A percentile compares a stretch with the other conserved stretches of the same genome.
Evolutionary conservation across 2,797 vertebrate genomes (phyloP).

Genomic region (Phrynocephalus guinanensis): DNA sequence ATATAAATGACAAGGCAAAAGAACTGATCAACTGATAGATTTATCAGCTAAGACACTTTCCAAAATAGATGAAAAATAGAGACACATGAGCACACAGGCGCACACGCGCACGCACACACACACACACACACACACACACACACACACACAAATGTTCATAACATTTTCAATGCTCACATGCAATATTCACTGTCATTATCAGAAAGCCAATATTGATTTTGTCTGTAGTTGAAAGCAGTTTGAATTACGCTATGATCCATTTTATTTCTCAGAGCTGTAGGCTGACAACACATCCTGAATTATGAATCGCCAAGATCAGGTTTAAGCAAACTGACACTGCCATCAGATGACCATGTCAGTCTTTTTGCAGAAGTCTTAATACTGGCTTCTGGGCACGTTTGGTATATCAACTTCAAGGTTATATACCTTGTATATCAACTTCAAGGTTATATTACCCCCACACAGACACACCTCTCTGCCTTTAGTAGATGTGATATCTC

Average conservation of each 20-base stretch:
- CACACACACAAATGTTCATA: slow-evolving; percentile 17
- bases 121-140: no score
- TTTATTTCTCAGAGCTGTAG: neutral
- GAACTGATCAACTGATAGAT: neutral
- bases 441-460: neutral
- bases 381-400: neutral
- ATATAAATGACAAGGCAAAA: slow-evolving; percentile 56
- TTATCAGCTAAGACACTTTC: slow-evolving; percentile 50
- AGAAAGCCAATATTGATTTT: slow-evolving; percentile 42
- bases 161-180: slow-evolving; percentile 37
- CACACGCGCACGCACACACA: no score
- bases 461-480: no score
- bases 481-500: neutral
- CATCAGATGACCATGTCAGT: neutral
- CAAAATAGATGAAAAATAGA: slow-evolving; percentile 26
- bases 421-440: neutral
- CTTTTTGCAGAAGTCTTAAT: neutral
- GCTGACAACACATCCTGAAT: slow-evolving; percentile 3
- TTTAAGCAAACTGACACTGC: slow-evolving; percentile 13
- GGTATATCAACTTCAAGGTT: neutral
- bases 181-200: slow-evolving; percentile 15
- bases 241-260: slow-evolving; percentile 31
- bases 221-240: neutral
- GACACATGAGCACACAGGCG: no score
- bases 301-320: slow-evolving; percentile 22